Evolutionary conservation across 2,888 invertebrate species (phyloP).

Genomic region (Automeris io): DNA sequence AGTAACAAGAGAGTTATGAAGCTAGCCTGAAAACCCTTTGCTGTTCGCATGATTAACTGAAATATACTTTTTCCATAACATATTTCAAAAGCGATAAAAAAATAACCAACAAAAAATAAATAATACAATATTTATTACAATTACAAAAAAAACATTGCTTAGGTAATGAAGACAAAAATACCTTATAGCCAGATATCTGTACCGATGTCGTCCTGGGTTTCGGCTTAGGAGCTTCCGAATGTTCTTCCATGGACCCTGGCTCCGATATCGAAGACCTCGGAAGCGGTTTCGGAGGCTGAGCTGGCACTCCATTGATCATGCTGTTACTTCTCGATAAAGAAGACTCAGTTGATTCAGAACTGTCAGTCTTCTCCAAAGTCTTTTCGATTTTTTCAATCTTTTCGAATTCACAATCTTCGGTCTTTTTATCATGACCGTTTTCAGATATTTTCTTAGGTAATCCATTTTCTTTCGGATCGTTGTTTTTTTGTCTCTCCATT

Average conservation of each 20-base stretch:
- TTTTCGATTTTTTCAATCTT: constrained; percentile 26
- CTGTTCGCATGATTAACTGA: too few relatives aligned
- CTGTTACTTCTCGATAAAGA: constrained; percentile 58
- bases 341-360: constrained; percentile 48
- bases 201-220: constrained; percentile 83
- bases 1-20: too few relatives aligned
- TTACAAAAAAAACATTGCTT: too few relatives aligned
- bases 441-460: constrained; percentile 53
- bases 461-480: constrained; percentile 51
- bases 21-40: too few relatives aligned
- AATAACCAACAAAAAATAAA: too few relatives aligned
- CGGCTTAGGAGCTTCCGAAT: constrained; percentile 68
- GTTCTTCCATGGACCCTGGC: constrained; percentile 71
- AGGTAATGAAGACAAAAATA: constrained; percentile 55
- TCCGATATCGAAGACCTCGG: constrained; percentile 88
- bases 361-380: constrained; percentile 44
- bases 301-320: constrained; percentile 55
- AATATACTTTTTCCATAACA: too few relatives aligned
- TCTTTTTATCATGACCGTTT: constrained; percentile 43
- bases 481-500: constrained; percentile 72
- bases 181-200: constrained; percentile 87
- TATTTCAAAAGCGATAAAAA: too few relatives aligned
- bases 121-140: too few relatives aligned
- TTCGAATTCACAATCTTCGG: constrained; percentile 28
- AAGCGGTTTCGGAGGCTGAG: constrained; percentile 85